Evolutionary conservation across 92 coral and sea anemone genomes (phyloP).

Genomic region (Pocillopora grandis): DNA sequence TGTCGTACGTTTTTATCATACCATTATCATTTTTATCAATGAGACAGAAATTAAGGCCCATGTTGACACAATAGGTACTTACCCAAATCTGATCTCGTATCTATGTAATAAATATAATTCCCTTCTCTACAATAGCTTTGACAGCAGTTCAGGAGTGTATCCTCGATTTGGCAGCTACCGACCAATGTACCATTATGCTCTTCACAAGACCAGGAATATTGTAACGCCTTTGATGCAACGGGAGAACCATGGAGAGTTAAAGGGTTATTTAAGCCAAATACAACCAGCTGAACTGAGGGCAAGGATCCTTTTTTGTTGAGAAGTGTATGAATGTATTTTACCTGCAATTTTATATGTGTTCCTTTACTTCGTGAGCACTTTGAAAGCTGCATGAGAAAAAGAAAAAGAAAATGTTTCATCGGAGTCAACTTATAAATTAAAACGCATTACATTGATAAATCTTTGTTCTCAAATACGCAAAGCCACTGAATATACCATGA

Average conservation of each 20-base stretch:
- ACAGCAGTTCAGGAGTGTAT: not conserved
- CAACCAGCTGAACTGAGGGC: not conserved
- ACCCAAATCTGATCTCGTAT: not conserved
- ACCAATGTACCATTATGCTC: not conserved
- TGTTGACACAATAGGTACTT: not conserved
- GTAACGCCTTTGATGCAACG: not conserved
- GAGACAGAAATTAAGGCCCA: too few species aligned
- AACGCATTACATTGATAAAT: too few species aligned
- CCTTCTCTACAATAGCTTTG: not conserved
- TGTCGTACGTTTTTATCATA: too few species aligned
- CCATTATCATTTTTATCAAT: too few species aligned
- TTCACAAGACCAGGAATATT: conserved; percentile 4
- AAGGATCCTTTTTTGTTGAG: too few species aligned
- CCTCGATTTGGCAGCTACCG: conserved; percentile 9
- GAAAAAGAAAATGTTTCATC: not conserved
- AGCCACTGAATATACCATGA: not conserved
- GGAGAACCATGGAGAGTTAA: not conserved
- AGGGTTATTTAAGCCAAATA: not conserved
- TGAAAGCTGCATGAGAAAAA: not conserved
- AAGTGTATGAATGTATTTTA: not conserved
- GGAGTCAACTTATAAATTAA: too few species aligned
- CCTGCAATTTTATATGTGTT: not conserved
- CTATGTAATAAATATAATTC: not conserved
- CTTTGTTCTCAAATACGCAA: not conserved
- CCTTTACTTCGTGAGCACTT: not conserved